Evolutionary conservation across 2,797 vertebrate species (phyloP).

Genomic region (Coranthus polyacanthus): DNA sequence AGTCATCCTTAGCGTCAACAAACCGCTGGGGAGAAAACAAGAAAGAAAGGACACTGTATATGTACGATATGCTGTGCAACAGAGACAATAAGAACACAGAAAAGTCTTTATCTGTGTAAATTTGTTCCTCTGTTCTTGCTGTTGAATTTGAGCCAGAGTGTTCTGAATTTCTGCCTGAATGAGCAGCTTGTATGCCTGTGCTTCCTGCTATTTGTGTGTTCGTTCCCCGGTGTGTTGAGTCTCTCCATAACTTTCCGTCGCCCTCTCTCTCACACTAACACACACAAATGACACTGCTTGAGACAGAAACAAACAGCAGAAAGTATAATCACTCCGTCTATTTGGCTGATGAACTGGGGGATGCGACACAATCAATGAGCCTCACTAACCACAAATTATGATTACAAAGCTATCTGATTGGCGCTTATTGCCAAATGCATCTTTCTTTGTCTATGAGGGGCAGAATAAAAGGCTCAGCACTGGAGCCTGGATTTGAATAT

Average conservation of each 20-base stretch:
- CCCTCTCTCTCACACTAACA: conserved; percentile 3
- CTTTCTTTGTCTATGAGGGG: conserved; percentile 23
- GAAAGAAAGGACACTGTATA: conserved; percentile 13
- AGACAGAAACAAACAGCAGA: conserved; percentile 37
- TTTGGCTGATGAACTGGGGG: conserved; percentile 61
- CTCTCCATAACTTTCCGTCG: conserved; percentile 16
- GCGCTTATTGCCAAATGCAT: conserved; percentile 30
- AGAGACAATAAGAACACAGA: too few relatives aligned
- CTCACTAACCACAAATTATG: conserved; percentile 65
- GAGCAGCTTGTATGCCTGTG: conserved; percentile 35
- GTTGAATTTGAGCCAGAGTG: conserved; percentile 24
- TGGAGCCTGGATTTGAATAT: conserved; percentile 27
- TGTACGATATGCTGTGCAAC: neutral
- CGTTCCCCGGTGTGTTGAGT: conserved; percentile 26
- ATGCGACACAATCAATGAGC: conserved; percentile 63
- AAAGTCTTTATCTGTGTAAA: conserved; percentile 2
- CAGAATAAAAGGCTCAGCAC: conserved; percentile 30
- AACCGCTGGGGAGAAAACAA: conserved; percentile 24
- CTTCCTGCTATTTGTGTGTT: conserved; percentile 32
- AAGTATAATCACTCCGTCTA: conserved; percentile 54
- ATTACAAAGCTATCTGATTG: conserved; percentile 70
- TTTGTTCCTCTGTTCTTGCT: conserved; percentile 3
- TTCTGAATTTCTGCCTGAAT: conserved; percentile 28
- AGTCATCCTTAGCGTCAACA: conserved; percentile 37
- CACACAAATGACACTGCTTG: conserved; percentile 32